A percentile compares a stretch with the other conserved stretches of the same genome.
Conservation (phyloP, 2,888 invertebrate species). For the Noctua comes region DNA sequence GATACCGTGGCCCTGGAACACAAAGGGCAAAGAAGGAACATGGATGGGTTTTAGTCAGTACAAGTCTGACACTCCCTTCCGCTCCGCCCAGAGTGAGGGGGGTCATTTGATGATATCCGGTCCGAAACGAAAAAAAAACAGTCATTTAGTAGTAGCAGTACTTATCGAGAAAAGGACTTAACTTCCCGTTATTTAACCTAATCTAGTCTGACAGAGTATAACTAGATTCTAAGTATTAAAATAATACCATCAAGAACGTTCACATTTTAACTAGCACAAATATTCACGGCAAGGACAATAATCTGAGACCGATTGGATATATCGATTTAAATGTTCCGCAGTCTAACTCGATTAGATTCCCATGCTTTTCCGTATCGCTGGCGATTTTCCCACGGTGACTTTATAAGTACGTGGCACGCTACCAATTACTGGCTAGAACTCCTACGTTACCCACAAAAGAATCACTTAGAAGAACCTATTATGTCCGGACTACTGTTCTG, state of each 20-base stretch:
- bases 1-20: too few relatives aligned
- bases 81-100: too few relatives aligned
- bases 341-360: slow-evolving; percentile 65
- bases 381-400: slow-evolving; percentile 76
- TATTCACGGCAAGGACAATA: slow-evolving; percentile 17
- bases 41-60: too few relatives aligned
- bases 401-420: slow-evolving; percentile 58
- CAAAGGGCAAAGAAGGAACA: too few relatives aligned
- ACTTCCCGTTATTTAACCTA: slow-evolving; percentile 12
- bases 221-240: not conserved
- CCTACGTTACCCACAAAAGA: slow-evolving; percentile 52
- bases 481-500: slow-evolving; percentile 39
- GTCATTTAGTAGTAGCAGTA: not conserved
- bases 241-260: not conserved
- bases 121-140: too few relatives aligned
- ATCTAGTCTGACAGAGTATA: not conserved
- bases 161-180: slow-evolving; percentile 4
- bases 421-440: slow-evolving; percentile 67
- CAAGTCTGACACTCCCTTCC: too few relatives aligned
- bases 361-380: slow-evolving; percentile 71
- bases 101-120: too few relatives aligned
- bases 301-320: slow-evolving; percentile 46
- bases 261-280: slow-evolving; percentile 9
- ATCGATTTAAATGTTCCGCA: slow-evolving; percentile 67
- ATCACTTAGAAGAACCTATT: slow-evolving; percentile 40